Conservation (phyloP, 2,888 invertebrate species). For the Melanargia galathea region DNA sequence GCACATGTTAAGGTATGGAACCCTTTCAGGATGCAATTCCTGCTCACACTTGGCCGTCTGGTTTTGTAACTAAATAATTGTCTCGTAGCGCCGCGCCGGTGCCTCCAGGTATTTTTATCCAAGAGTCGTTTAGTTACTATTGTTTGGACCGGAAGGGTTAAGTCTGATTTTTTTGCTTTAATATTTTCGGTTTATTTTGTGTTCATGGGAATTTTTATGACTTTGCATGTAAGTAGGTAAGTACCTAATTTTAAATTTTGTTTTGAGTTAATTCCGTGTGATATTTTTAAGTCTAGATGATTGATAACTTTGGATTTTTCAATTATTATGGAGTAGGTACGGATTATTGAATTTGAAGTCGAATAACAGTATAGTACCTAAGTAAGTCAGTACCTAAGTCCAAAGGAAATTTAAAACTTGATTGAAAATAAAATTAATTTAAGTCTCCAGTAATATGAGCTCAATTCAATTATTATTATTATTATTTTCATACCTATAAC, state of each 20-base stretch:
- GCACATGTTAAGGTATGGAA: no score
- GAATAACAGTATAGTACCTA: no score
- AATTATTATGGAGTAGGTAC: no score
- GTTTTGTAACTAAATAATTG: slow-evolving; percentile 22
- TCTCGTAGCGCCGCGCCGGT: slow-evolving; percentile 40
- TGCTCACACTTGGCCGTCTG: neutral
- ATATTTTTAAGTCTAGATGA: neutral
- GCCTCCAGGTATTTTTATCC: slow-evolving; percentile 40
- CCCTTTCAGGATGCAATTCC: neutral
- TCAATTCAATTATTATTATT: neutral
- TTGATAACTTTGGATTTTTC: no score
- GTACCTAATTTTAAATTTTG: neutral
- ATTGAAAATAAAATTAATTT: no score
- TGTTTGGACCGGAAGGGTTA: slow-evolving; percentile 35
- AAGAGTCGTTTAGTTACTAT: slow-evolving; percentile 2
- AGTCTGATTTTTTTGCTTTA: slow-evolving; percentile 4
- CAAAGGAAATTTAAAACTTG: no score
- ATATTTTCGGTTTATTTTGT: slow-evolving; percentile 9
- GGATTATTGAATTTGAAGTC: no score
- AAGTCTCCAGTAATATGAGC: neutral
- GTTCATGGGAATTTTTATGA: slow-evolving; percentile 23
- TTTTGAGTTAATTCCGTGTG: slow-evolving; percentile 8
- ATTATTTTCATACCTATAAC: no score
- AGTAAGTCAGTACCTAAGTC: no score
- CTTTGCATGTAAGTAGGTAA: neutral